phyloP scores from a whole-genome alignment of 2,797 vertebrate genomes.

The Meriones psammophilus region DNA sequence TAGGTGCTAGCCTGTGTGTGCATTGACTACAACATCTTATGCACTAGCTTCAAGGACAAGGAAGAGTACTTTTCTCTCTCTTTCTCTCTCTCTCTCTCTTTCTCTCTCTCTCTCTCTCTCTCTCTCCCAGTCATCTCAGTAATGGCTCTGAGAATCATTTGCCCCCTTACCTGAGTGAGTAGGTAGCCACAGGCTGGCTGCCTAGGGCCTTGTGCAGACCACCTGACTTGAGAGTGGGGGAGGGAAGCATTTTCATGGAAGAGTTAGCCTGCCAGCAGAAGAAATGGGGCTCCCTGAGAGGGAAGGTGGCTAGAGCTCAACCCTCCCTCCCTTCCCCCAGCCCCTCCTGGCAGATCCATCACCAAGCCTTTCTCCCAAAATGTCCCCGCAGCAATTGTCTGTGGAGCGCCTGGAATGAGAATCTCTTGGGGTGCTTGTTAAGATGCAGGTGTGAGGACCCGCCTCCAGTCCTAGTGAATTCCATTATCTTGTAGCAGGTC shows the following conservation, averaged over 20 bases:
- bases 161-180: neutral
- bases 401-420: neutral
- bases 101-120: slow-evolving; percentile 1
- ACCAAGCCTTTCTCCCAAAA: neutral
- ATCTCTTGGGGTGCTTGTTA: neutral
- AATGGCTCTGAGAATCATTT: slow-evolving; percentile 38
- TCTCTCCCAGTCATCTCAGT: neutral
- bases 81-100: neutral
- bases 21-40: neutral
- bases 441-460: neutral
- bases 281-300: neutral
- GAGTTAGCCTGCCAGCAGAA: neutral
- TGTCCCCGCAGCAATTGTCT: neutral
- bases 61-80: neutral
- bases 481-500: neutral
- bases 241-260: neutral
- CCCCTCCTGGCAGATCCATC: neutral
- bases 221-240: neutral
- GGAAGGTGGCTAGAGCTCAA: neutral
- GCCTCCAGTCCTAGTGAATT: slow-evolving; percentile 26
- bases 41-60: slow-evolving; percentile 25
- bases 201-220: neutral
- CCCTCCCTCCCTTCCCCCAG: neutral
- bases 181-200: neutral
- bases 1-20: neutral